These are phyloP conservation scores for Pipistrellus pygmaeus DNA, from an alignment of 2,797 vertebrate genomes.

Conservation along the genomic window DNA sequence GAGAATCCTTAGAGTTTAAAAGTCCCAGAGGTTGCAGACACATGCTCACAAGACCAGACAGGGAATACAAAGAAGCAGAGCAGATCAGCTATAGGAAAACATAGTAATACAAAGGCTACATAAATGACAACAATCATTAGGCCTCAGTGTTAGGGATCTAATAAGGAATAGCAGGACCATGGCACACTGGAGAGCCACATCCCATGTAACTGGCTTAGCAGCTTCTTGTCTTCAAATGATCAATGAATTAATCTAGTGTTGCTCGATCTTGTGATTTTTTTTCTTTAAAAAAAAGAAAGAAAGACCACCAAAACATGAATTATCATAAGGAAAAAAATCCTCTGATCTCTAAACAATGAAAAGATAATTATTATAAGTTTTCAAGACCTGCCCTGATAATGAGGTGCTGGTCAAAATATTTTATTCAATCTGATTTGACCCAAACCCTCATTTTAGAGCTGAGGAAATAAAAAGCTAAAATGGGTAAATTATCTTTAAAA, in stretches of 20 bases:
- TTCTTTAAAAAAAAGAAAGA: not conserved
- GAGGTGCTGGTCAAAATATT: not conserved
- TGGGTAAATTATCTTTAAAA: not conserved
- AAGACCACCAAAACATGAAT: not conserved
- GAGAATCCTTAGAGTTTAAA: not conserved
- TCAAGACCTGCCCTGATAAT: not conserved
- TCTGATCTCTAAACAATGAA: not conserved
- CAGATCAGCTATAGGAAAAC: not conserved
- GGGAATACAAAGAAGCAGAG: not conserved
- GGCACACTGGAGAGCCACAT: fast-evolving
- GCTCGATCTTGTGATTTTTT: not conserved
- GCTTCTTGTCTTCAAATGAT: not conserved
- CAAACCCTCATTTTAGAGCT: not conserved
- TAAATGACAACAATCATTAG: not conserved
- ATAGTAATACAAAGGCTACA: not conserved
- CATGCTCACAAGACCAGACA: not conserved
- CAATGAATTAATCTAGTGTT: not conserved
- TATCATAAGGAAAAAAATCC: not conserved
- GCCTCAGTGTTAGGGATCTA: not conserved
- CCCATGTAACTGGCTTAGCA: not conserved
- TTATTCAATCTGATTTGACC: not conserved
- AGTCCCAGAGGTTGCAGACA: not conserved
- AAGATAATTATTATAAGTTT: constrained; percentile 8
- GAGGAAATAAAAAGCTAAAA: constrained; percentile 24
- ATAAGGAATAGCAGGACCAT: not conserved